phyloP scores from a whole-genome alignment of 2,888 invertebrate genomes.

The Tipula vernalis region DNA sequence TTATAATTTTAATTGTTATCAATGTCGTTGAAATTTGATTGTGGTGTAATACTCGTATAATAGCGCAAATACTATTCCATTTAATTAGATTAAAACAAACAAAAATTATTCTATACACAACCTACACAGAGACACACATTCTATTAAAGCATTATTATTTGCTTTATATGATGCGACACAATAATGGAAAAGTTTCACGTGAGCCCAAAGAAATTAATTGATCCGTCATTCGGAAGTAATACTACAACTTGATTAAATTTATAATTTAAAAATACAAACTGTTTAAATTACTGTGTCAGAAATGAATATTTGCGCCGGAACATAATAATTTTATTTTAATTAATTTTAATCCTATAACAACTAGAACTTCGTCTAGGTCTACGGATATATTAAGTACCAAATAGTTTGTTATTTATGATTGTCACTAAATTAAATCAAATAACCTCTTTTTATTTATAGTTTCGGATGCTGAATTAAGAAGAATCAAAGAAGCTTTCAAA shows the following conservation, averaged over 20 bases:
- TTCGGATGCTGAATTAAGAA: slow-evolving; percentile 67
- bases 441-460: slow-evolving; percentile 40
- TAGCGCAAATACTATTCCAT: background rate
- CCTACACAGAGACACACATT: background rate
- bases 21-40: background rate
- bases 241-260: background rate
- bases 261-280: background rate
- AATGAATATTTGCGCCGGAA: background rate
- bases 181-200: background rate
- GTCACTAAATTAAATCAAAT: background rate
- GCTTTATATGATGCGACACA: background rate
- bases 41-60: background rate
- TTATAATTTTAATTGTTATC: background rate
- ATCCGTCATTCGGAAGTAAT: background rate
- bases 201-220: background rate
- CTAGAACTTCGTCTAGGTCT: background rate
- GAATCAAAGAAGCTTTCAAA: slow-evolving; percentile 80
- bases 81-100: background rate
- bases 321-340: background rate
- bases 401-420: background rate
- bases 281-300: background rate
- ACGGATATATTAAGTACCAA: background rate
- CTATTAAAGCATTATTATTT: background rate
- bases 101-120: background rate
- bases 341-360: background rate